Evolutionary conservation across 2,888 invertebrate genomes (phyloP).

Genomic region (Polydrusus cervinus): DNA sequence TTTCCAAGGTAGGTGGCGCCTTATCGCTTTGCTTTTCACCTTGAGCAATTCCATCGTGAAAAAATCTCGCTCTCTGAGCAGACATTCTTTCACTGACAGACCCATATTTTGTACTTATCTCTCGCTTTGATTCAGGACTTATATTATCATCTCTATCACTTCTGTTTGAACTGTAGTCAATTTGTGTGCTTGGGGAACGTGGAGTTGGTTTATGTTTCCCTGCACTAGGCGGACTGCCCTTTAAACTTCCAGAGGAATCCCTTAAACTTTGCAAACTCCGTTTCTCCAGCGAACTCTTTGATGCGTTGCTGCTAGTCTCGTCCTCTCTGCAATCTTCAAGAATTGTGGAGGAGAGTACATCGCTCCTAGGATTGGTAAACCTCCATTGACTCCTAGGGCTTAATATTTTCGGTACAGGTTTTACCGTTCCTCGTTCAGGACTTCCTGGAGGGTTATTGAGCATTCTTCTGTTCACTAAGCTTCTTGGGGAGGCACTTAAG

Average conservation of each 20-base stretch:
- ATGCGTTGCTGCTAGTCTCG: conserved; percentile 77
- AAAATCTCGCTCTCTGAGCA: conserved; percentile 78
- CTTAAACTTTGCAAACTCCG: conserved; percentile 40
- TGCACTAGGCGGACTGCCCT: conserved; percentile 36
- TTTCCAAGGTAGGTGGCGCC: conserved; percentile 76
- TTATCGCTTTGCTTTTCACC: conserved; percentile 48
- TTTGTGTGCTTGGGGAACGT: not conserved
- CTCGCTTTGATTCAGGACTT: conserved; percentile 25
- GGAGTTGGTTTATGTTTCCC: not conserved
- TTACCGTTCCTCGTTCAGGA: conserved; percentile 66
- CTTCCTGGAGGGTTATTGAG: conserved; percentile 73
- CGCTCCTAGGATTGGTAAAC: conserved; percentile 84
- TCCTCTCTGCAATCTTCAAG: conserved; percentile 89
- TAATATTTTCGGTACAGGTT: conserved; percentile 75
- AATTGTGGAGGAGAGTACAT: conserved; percentile 90
- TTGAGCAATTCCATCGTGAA: conserved; percentile 63
- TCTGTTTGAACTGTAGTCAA: not conserved
- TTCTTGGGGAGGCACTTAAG: conserved; percentile 82
- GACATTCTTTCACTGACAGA: conserved; percentile 72
- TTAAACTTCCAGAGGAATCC: conserved; percentile 51
- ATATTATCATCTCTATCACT: not conserved
- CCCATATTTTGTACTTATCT: conserved; percentile 52
- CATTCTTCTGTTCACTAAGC: conserved; percentile 77
- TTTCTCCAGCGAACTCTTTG: conserved; percentile 71
- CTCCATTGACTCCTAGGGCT: conserved; percentile 84